These are phyloP conservation scores for Drosophila tsacasi DNA, from an alignment of 1,140 invertebrate genomes.

Conservation along the genomic window DNA sequence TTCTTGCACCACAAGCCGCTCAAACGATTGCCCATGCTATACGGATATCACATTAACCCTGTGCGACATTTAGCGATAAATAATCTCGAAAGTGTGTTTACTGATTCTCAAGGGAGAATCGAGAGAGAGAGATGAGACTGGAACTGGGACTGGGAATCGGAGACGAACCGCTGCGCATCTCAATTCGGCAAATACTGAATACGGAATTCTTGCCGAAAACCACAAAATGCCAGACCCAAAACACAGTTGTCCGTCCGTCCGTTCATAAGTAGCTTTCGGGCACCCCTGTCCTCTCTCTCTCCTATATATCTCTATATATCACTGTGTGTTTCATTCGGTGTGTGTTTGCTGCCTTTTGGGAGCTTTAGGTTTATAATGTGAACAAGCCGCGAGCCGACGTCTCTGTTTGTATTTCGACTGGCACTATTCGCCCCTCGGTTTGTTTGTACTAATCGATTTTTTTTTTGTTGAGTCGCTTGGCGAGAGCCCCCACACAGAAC, in stretches of 20 bases:
- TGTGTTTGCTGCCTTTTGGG: slow-evolving; percentile 44
- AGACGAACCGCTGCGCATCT: slow-evolving; percentile 79
- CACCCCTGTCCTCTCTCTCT: slow-evolving; percentile 16
- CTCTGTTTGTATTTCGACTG: slow-evolving; percentile 55
- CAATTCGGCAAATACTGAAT: slow-evolving; percentile 85
- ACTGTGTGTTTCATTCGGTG: slow-evolving; percentile 31
- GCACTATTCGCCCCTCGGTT: slow-evolving; percentile 32
- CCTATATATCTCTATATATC: background rate
- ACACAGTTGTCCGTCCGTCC: slow-evolving; percentile 72
- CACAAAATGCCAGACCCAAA: slow-evolving; percentile 73
- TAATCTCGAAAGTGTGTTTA: slow-evolving; percentile 11
- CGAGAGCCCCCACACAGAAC: slow-evolving; percentile 6
- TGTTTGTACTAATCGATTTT: slow-evolving; percentile 71
- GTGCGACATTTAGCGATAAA: slow-evolving; percentile 13
- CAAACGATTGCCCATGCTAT: slow-evolving; percentile 82
- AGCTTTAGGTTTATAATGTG: slow-evolving; percentile 70
- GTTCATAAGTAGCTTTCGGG: slow-evolving; percentile 70
- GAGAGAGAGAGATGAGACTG: background rate
- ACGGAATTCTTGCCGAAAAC: slow-evolving; percentile 83
- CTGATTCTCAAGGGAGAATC: slow-evolving; percentile 13
- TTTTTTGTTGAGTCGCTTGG: slow-evolving; percentile 33
- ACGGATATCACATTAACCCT: slow-evolving; percentile 44
- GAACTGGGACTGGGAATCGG: background rate
- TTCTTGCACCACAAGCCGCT: slow-evolving; percentile 84
- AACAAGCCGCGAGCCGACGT: slow-evolving; percentile 40